phyloP scores from a whole-genome alignment of 2,113 vertebrate species.

The Pungitius pungitius region DNA sequence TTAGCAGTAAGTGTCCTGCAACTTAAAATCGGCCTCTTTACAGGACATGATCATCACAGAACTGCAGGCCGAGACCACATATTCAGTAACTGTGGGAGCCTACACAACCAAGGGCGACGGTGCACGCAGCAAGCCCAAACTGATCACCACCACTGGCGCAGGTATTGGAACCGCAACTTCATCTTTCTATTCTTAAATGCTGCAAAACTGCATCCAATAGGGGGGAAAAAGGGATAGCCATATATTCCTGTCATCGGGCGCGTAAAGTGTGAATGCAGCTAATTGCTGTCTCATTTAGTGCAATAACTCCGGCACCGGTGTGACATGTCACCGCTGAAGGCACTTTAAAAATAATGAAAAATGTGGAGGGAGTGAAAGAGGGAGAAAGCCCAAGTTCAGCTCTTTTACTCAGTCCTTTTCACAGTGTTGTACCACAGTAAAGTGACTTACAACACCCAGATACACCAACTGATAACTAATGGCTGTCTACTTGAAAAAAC shows the following conservation, averaged over 20 bases:
- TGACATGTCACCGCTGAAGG: slow-evolving; percentile 48
- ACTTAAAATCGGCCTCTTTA: slow-evolving; percentile 63
- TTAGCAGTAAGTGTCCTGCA: slow-evolving; percentile 14
- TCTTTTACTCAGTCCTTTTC: slow-evolving; percentile 5
- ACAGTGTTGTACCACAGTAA: slow-evolving; percentile 10
- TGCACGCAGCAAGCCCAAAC: slow-evolving; percentile 96
- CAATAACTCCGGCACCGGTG: slow-evolving; percentile 52
- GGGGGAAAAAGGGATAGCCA: background rate
- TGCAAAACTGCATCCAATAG: slow-evolving; percentile 27
- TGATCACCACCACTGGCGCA: slow-evolving; percentile 95
- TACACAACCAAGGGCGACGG: slow-evolving; percentile 99
- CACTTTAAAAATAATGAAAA: slow-evolving; percentile 49
- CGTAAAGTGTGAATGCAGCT: slow-evolving; percentile 50
- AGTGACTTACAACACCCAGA: background rate
- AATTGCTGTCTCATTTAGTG: slow-evolving; percentile 49
- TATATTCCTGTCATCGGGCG: slow-evolving; percentile 30
- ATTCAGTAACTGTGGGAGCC: slow-evolving; percentile 95
- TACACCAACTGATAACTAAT: slow-evolving; percentile 2
- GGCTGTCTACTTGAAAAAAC: background rate
- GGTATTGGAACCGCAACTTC: slow-evolving; percentile 77
- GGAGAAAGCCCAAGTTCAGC: slow-evolving; percentile 19
- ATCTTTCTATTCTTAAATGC: slow-evolving; percentile 3
- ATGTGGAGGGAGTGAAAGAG: slow-evolving; percentile 21
- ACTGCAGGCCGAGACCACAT: slow-evolving; percentile 94
- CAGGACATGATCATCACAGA: slow-evolving; percentile 97